A percentile compares a stretch with the other conserved stretches of the same genome.
Conservation (phyloP, 2,888 invertebrate genomes). For the Cephus runcator region DNA sequence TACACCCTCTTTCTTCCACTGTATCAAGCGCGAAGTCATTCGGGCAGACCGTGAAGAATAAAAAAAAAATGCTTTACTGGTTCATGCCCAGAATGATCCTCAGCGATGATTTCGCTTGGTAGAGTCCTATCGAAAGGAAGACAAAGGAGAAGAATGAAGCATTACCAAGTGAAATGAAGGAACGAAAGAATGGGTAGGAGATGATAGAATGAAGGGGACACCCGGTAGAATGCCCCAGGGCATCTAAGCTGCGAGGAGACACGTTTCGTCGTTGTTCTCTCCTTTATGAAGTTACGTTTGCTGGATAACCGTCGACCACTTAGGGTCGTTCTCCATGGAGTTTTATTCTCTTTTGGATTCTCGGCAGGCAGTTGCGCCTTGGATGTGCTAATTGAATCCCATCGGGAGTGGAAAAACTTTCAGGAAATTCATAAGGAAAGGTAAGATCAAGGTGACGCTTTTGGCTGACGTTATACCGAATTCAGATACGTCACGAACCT, state of each 20-base stretch:
- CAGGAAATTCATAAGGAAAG: background rate
- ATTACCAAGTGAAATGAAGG: background rate
- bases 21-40: background rate
- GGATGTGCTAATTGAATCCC: background rate
- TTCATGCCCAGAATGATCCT: too few species aligned
- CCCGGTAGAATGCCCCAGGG: background rate
- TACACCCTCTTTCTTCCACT: background rate
- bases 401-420: background rate
- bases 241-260: background rate
- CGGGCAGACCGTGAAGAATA: too few species aligned
- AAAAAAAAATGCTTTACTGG: too few species aligned
- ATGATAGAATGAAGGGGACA: background rate
- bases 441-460: background rate
- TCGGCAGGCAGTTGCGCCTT: background rate
- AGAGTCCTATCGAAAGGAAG: background rate
- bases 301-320: constrained; percentile 10
- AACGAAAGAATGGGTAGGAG: background rate
- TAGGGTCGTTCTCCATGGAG: background rate
- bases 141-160: background rate
- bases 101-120: background rate
- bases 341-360: background rate
- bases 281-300: constrained; percentile 16
- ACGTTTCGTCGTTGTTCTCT: constrained; percentile 16
- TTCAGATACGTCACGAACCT: background rate
- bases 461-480: background rate